phyloP scores from a whole-genome alignment of 2,113 vertebrate species.

The Nycticorax nycticorax region DNA sequence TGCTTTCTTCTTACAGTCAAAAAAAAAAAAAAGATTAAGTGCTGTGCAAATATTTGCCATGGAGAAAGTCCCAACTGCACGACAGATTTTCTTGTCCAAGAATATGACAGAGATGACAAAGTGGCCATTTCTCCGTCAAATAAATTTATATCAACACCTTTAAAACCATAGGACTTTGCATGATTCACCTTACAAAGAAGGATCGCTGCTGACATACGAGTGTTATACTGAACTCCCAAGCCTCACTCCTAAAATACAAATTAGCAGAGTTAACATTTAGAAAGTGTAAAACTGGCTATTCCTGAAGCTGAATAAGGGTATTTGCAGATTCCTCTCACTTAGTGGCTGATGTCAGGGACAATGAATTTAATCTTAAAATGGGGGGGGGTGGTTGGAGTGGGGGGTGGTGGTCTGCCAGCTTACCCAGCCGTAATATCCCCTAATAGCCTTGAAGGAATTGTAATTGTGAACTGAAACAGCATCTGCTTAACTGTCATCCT shows the following conservation, averaged over 20 bases:
- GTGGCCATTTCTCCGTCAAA: not conserved
- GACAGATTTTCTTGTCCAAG: not conserved
- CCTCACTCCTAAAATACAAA: constrained; percentile 9
- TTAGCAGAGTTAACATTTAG: constrained; percentile 26
- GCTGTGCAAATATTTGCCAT: constrained; percentile 14
- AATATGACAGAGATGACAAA: constrained; percentile 11
- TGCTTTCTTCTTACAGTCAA: not conserved
- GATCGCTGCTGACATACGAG: not conserved
- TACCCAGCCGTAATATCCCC: constrained; percentile 30
- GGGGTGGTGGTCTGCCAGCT: not conserved
- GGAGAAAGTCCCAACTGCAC: not conserved
- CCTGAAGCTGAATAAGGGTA: not conserved
- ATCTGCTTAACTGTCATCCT: constrained; percentile 73
- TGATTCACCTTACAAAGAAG: constrained; percentile 1
- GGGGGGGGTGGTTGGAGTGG: not conserved
- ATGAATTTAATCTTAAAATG: not conserved
- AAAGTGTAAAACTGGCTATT: not conserved
- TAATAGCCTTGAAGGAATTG: constrained; percentile 68
- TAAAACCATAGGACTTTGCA: not conserved
- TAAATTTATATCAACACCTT: not conserved
- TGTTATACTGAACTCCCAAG: not conserved
- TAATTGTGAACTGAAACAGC: constrained; percentile 72
- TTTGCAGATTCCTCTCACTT: not conserved
- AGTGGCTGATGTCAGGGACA: not conserved
- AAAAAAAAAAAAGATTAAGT: not conserved